A percentile compares a stretch with the other conserved stretches of the same genome.
Conservation (phyloP, 2,797 vertebrate genomes). For the Muscicapa striata region DNA sequence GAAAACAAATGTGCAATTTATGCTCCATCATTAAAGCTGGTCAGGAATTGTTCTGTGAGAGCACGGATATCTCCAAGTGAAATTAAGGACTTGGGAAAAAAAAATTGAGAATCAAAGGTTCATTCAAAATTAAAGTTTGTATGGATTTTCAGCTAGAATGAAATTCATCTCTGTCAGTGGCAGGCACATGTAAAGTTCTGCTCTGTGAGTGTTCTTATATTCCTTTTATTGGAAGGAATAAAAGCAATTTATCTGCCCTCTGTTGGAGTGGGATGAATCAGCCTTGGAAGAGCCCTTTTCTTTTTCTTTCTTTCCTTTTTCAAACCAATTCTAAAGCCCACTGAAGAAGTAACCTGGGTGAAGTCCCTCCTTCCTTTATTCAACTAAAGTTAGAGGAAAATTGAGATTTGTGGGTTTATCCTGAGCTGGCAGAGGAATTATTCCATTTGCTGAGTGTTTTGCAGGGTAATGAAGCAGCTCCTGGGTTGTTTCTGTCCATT, state of each 20-base stretch:
- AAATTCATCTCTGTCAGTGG: not conserved
- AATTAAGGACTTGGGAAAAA: not conserved
- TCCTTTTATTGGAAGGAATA: not conserved
- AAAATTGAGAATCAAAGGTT: not conserved
- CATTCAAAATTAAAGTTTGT: conserved; percentile 5
- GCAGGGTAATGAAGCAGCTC: not conserved
- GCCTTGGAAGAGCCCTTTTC: not conserved
- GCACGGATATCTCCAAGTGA: accelerated
- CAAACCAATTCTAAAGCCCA: not conserved
- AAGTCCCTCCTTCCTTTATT: not conserved
- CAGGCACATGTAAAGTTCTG: not conserved
- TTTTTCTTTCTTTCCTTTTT: not conserved
- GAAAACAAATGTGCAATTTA: not conserved
- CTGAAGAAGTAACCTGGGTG: not conserved
- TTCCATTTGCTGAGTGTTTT: not conserved
- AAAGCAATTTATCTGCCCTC: conserved; percentile 34
- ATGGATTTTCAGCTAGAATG: not conserved
- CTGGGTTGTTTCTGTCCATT: not conserved
- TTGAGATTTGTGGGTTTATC: not conserved
- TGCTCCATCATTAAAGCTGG: not conserved
- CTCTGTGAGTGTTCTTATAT: not conserved
- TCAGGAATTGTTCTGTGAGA: not conserved
- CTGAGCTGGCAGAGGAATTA: not conserved
- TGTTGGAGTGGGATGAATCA: not conserved
- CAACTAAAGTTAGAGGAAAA: not conserved